These are phyloP conservation scores for Cinclus mexicanus DNA, from an alignment of 2,113 vertebrate genomes.

Conservation along the genomic window DNA sequence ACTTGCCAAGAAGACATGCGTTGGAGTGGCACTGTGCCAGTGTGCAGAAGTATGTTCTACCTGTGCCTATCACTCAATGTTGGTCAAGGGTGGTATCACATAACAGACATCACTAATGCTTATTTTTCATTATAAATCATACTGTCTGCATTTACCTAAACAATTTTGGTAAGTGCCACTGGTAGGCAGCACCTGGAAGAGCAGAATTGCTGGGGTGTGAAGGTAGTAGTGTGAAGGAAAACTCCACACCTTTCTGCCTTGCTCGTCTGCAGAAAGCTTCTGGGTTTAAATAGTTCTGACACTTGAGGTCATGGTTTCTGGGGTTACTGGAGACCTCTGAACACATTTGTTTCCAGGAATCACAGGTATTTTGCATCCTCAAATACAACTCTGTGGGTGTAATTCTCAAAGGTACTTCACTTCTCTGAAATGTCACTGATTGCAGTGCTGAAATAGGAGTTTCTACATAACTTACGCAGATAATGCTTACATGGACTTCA, in stretches of 20 bases:
- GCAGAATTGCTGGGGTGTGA: neutral
- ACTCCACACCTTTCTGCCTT: neutral
- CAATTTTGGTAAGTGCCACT: neutral
- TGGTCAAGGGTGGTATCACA: neutral
- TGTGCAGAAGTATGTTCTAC: slow-evolving; percentile 85
- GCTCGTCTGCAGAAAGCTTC: neutral
- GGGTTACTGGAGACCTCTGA: neutral
- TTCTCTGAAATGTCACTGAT: neutral
- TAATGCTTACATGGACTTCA: neutral
- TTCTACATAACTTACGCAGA: neutral
- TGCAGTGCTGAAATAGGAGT: neutral
- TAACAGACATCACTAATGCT: neutral
- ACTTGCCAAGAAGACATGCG: slow-evolving; percentile 82
- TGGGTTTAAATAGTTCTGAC: neutral
- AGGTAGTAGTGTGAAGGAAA: neutral
- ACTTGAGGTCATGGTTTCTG: neutral
- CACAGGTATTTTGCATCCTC: neutral
- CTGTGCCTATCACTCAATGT: neutral
- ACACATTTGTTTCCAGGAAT: neutral
- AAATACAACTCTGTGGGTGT: neutral
- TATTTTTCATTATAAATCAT: neutral
- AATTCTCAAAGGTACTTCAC: neutral
- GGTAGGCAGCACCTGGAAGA: neutral
- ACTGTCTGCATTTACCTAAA: neutral
- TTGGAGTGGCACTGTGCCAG: slow-evolving; percentile 85